phyloP scores from a whole-genome alignment of 2,888 invertebrate species.

The Tipula confusa region DNA sequence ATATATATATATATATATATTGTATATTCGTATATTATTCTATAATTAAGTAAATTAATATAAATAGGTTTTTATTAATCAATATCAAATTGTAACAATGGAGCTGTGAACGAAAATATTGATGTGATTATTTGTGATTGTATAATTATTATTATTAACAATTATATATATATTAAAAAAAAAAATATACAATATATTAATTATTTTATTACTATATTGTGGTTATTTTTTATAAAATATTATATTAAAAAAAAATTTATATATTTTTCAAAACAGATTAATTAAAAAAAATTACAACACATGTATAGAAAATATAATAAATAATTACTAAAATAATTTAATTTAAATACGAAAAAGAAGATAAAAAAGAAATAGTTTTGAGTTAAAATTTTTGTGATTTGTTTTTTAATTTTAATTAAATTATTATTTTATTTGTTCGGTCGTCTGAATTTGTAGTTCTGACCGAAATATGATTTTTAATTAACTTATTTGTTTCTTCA shows the following conservation, averaged over 20 bases:
- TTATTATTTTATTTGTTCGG: not conserved
- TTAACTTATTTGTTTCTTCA: not conserved
- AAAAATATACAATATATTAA: constrained; percentile 28
- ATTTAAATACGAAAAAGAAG: not conserved
- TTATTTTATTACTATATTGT: constrained; percentile 30
- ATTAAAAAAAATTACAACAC: constrained; percentile 31
- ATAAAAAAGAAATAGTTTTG: not conserved
- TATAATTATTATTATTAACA: constrained; percentile 38
- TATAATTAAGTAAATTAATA: constrained; percentile 16
- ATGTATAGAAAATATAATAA: constrained; percentile 28
- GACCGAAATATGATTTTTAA: not conserved
- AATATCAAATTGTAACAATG: constrained; percentile 43
- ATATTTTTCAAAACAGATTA: constrained; percentile 32
- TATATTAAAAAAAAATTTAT: constrained; percentile 34
- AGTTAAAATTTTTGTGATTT: not conserved
- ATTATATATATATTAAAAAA: constrained; percentile 33
- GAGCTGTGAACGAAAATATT: constrained; percentile 50
- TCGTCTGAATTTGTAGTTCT: not conserved
- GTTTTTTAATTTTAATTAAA: not conserved
- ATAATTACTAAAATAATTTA: constrained; percentile 33
- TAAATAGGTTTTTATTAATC: constrained; percentile 30
- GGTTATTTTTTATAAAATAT: constrained; percentile 35
- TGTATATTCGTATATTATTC: constrained; percentile 9
- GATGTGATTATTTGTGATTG: constrained; percentile 52
- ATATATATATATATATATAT: not conserved